Evolutionary conservation across 2,888 invertebrate species (phyloP).

Genomic region (Calameuta idolon): DNA sequence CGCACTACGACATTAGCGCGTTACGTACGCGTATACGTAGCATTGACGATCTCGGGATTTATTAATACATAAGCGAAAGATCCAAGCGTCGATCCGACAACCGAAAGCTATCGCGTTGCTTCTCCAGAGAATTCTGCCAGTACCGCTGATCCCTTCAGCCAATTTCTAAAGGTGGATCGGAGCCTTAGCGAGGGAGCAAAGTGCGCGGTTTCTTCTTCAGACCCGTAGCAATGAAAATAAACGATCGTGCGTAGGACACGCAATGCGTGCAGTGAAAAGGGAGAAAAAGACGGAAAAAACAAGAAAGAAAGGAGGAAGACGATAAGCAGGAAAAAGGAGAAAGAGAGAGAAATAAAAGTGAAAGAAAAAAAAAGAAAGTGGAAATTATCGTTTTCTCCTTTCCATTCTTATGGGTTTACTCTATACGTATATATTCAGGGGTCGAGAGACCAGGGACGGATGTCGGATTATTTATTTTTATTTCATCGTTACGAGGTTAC

Average conservation of each 20-base stretch:
- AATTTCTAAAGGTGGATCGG: not conserved
- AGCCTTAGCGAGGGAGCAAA: not conserved
- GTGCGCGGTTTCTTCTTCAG: not conserved
- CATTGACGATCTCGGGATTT: not conserved
- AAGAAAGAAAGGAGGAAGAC: not conserved
- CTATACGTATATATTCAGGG: not conserved
- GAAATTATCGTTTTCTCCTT: constrained; percentile 5
- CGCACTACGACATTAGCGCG: not conserved
- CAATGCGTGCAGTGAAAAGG: not conserved
- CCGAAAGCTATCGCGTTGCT: not conserved
- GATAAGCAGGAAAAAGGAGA: not conserved
- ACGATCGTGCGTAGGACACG: not conserved
- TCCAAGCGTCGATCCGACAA: not conserved
- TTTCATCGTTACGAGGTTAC: not conserved
- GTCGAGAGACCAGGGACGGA: not conserved
- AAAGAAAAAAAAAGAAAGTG: not conserved
- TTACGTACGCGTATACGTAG: not conserved
- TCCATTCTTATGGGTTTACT: not conserved
- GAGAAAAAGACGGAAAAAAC: not conserved
- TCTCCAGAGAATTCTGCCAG: not conserved
- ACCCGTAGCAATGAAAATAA: constrained; percentile 5
- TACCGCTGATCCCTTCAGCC: not conserved
- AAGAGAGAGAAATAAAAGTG: not conserved
- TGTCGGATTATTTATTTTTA: constrained; percentile 6
- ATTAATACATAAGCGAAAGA: not conserved